Conservation (phyloP, 2,797 vertebrate genomes). For the Tadarida brasiliensis region DNA sequence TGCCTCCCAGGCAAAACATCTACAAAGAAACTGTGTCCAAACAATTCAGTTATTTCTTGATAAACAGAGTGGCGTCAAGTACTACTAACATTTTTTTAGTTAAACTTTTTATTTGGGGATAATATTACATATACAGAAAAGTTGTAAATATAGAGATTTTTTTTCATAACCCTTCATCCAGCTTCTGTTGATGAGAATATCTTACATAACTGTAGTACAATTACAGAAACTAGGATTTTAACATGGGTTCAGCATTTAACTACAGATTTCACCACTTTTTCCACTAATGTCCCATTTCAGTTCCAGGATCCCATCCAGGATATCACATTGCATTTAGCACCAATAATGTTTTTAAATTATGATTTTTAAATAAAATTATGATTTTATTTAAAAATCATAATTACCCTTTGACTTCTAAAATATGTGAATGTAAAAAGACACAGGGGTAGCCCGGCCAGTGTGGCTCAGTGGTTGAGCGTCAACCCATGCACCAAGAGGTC, state of each 20-base stretch:
- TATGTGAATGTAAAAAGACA: not conserved
- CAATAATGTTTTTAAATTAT: not conserved
- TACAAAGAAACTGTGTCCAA: not conserved
- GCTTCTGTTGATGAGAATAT: no score
- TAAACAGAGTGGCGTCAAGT: not conserved
- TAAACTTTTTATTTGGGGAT: not conserved
- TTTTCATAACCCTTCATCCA: no score
- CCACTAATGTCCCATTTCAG: not conserved
- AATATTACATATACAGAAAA: not conserved
- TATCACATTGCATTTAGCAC: not conserved
- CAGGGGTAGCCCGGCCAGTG: no score
- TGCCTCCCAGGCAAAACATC: not conserved
- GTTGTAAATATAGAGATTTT: no score
- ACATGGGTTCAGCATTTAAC: no score
- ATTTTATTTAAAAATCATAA: not conserved
- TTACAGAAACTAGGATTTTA: no score
- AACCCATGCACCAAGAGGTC: no score
- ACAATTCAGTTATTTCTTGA: not conserved
- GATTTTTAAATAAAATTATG: not conserved
- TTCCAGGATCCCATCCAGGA: not conserved
- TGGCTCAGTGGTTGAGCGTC: no score
- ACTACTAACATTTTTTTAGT: not conserved
- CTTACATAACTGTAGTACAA: no score
- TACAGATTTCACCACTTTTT: no score
- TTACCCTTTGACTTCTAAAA: not conserved